Base-by-base conservation (phyloP, 2,888 invertebrate genomes). In the Epiblema foenella region DNA sequence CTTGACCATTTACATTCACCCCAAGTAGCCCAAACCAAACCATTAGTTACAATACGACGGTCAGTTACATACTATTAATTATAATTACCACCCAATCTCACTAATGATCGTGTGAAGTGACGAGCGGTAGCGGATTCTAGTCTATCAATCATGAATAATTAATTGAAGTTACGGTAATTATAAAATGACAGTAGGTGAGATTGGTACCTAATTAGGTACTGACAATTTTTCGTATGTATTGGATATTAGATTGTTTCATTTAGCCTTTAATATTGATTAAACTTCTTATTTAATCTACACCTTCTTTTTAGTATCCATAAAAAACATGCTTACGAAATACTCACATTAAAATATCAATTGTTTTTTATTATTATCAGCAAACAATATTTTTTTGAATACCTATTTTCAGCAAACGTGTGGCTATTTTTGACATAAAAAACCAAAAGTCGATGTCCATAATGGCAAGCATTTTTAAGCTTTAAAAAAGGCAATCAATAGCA, bases 11-110 rank as follows among this genome's bases (percentile, higher is more conserved):
- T 71, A 60, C 69, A 69, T 78, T 78, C 78, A 80, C 78, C 77
- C 81, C 81, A 85, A 85, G 88, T 89, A 88, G 87, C 85, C 75
- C 75, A 76, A 80, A 76, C 81, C 83, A 81, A 83, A 86, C 87
- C 87, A 90, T 91, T 91, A 89, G 89, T 90, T 88, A 87, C 86
- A 84, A 83, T 85, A 77, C 82, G 78, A 78, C 84, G 85, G 85
- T 85, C 86, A 82, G 86, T 85, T 89, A 85, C 83, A 82, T 79
- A 84, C 88, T 87, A 91, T 92, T 90, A 90, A 91, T 92, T 89
- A 89, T 89, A 88, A 92, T 91, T 91, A 90, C 87, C 85, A 85
- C 77, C 81, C 81, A 85, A 85, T 83, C 80, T 82, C 81, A 78
- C 77, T 81, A 74, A 69, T 59, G 74, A 72, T 57, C 73, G 79